These are phyloP conservation scores for Drosophila aldrichi DNA, from an alignment of 2,888 invertebrate genomes.

Conservation along the genomic window DNA sequence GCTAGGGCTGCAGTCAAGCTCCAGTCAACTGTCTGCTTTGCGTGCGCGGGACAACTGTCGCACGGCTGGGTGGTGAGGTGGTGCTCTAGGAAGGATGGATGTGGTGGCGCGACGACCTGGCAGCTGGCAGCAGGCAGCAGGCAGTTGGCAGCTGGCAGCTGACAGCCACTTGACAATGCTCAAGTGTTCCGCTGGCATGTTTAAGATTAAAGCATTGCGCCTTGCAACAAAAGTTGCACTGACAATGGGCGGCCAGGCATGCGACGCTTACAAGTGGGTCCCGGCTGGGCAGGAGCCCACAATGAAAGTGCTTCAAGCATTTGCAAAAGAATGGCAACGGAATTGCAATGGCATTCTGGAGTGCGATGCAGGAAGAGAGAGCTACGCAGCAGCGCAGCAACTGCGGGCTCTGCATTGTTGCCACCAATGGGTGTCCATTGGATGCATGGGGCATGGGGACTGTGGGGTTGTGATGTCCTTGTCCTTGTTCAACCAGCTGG, in stretches of 20 bases:
- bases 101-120: conserved; percentile 19
- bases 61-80: conserved; percentile 10
- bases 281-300: conserved; percentile 33
- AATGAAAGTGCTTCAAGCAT: conserved; percentile 72
- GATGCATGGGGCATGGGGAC: conserved; percentile 2
- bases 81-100: background rate
- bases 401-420: conserved; percentile 44
- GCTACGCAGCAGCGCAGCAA: conserved; percentile 24
- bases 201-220: conserved; percentile 78
- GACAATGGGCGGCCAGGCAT: conserved; percentile 70
- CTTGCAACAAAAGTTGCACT: conserved; percentile 78
- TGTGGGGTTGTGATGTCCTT: conserved; percentile 50
- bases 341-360: conserved; percentile 74
- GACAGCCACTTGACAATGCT: conserved; percentile 76
- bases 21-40: conserved; percentile 73
- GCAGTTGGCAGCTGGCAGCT: conserved; percentile 51
- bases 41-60: conserved; percentile 62
- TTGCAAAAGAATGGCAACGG: conserved; percentile 72
- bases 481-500: conserved; percentile 71
- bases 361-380: conserved; percentile 41
- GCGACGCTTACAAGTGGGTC: conserved; percentile 62
- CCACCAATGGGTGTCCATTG: conserved; percentile 39
- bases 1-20: conserved; percentile 19
- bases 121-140: conserved; percentile 52
- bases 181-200: conserved; percentile 81